A percentile compares a stretch with the other conserved stretches of the same genome.
Conservation (phyloP, 2,797 vertebrate species). For the Pangasius macronema region DNA sequence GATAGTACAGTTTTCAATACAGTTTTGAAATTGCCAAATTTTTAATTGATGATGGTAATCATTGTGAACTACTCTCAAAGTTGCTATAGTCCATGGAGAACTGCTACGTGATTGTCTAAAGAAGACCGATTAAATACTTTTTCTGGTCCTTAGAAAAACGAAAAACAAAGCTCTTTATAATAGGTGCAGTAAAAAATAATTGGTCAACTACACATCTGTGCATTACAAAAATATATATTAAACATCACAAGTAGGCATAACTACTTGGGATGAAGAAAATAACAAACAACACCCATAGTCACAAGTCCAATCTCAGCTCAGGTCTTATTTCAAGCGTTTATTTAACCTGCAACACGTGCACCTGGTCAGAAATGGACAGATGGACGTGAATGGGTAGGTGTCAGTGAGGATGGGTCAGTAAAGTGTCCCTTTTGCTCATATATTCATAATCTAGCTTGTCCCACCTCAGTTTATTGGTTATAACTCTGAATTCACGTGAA, state of each 20-base stretch:
- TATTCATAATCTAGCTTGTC: neutral
- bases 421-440: neutral
- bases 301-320: neutral
- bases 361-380: neutral
- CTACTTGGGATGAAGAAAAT: neutral
- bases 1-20: neutral
- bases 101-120: too few species aligned
- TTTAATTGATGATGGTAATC: neutral
- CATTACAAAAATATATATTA: neutral
- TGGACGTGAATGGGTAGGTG: neutral
- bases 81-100: neutral
- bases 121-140: too few species aligned
- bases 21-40: neutral
- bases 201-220: neutral
- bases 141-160: too few species aligned
- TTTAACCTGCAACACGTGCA: neutral
- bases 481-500: neutral
- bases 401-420: neutral
- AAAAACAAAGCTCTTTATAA: too few species aligned
- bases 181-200: neutral
- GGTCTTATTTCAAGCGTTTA: neutral
- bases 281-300: neutral
- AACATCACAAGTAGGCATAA: neutral
- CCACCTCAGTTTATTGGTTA: neutral
- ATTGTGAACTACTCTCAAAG: neutral